A percentile compares a stretch with the other conserved stretches of the same genome.
These are phyloP conservation scores for Lophius americanus DNA, from an alignment of 2,797 vertebrate genomes.

Conservation along the genomic window DNA sequence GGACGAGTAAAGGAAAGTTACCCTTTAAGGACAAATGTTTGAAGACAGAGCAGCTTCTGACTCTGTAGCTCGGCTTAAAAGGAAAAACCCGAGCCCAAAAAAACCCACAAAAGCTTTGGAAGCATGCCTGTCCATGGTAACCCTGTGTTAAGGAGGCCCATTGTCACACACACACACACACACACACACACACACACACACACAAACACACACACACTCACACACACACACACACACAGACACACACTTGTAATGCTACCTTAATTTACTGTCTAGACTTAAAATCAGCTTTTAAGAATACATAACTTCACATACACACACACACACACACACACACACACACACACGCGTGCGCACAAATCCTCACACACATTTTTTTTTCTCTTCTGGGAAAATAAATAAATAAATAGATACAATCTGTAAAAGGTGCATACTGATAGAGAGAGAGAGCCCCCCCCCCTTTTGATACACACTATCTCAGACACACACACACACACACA, in stretches of 20 bases:
- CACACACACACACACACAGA: too few relatives aligned
- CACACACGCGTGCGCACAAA: slow-evolving; percentile 25
- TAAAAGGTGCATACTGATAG: slow-evolving; percentile 83
- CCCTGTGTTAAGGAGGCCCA: slow-evolving; percentile 77
- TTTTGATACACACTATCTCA: slow-evolving; percentile 67
- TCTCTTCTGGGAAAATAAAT: slow-evolving; percentile 85
- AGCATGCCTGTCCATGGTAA: slow-evolving; percentile 81
- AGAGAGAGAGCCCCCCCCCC: slow-evolving; percentile 62
- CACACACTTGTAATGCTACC: slow-evolving; percentile 81
- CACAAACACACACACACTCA: slow-evolving; percentile 32
- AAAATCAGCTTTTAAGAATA: slow-evolving; percentile 81
- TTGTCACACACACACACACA: slow-evolving; percentile 55
- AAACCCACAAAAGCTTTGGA: slow-evolving; percentile 79
- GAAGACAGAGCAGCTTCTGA: slow-evolving; percentile 56
- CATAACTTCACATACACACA: slow-evolving; percentile 60
- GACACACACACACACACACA: slow-evolving; percentile 41
- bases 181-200: slow-evolving; percentile 23
- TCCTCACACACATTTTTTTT: slow-evolving; percentile 64
- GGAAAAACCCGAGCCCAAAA: slow-evolving; percentile 61
- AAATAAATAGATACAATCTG: slow-evolving; percentile 87
- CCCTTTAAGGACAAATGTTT: slow-evolving; percentile 36
- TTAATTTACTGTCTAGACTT: slow-evolving; percentile 82
- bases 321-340: slow-evolving; percentile 20
- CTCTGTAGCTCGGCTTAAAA: slow-evolving; percentile 72
- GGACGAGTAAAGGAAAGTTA: slow-evolving; percentile 28